A percentile compares a stretch with the other conserved stretches of the same genome.
phyloP scores from a whole-genome alignment of 1,140 invertebrate genomes.

The Bathynomus jamesi region DNA sequence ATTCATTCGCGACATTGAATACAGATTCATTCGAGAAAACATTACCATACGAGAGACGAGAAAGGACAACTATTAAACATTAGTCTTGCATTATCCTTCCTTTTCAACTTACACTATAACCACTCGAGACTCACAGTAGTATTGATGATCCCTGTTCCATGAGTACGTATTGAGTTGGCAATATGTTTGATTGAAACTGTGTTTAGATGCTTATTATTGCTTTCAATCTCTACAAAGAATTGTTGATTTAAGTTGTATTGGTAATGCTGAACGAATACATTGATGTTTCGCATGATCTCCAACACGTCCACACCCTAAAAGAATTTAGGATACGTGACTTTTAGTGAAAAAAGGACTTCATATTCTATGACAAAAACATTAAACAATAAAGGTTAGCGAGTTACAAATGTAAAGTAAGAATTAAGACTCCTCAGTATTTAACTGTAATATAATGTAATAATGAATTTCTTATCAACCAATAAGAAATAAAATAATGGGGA shows the following conservation, averaged over 20 bases:
- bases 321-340: slow-evolving; percentile 20
- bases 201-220: slow-evolving; percentile 89
- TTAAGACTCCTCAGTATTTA: no score
- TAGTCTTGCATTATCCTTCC: neutral
- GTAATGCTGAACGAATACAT: slow-evolving; percentile 89
- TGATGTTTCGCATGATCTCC: slow-evolving; percentile 95
- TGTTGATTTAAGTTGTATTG: slow-evolving; percentile 96
- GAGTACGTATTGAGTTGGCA: slow-evolving; percentile 94
- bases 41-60: neutral
- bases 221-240: slow-evolving; percentile 86
- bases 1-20: neutral
- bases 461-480: no score
- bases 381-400: no score
- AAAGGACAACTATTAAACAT: neutral
- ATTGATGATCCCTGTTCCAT: slow-evolving; percentile 95
- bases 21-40: neutral
- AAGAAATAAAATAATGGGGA: neutral
- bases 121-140: slow-evolving; percentile 60
- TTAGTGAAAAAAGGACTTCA: neutral
- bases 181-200: slow-evolving; percentile 93
- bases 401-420: no score
- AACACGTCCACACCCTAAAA: slow-evolving; percentile 85
- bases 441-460: no score
- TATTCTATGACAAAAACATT: no score
- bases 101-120: neutral